Evolutionary conservation across 2,797 vertebrate species (phyloP), one percentile per base, ranked within the genome.

Genomic region (Eremophila alpestris): DNA sequence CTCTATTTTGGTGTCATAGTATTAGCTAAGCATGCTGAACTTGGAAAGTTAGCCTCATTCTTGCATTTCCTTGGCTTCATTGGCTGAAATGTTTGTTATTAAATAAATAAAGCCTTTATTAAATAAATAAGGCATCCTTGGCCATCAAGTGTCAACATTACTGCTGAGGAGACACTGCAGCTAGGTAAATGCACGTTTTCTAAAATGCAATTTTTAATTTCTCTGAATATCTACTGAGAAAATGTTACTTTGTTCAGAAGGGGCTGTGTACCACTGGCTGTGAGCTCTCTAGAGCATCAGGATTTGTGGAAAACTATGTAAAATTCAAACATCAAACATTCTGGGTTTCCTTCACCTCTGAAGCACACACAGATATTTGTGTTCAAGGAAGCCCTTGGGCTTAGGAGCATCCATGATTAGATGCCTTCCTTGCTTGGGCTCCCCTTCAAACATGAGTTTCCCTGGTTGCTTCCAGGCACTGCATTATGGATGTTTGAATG

Each of bases 281-380:
- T 36, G 41, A 63, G 34, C 56, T 73, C 83, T 79, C 36, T 34
- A 36, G 22, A 16, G 26, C 83, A 13, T 52, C 16, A 43, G 16
- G 5, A 17, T 32, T 90, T 65, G 10, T 23, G 18, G 14, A 68
- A 73, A 88, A 27, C 59, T 11, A 2, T 0, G 12, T 21, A 63
- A 29, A 16, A 11, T 56, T 17, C 7, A 70, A 87, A 21, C 2
- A 43, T 24, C 18, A 71, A 10, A 38, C 3, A 1, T 56, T 64
- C 20, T 79, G 41, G 15, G 8, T 93, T 87, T 87, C 36, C 16
- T 55, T 24, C 6, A 5, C 21, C 10, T 68, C n/a, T 75, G n/a
- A 68, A 64, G 12, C 7, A 13, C 0, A 0, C 10, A 26, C 1
- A 46, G 21, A 62, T 55, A 34, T 51, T 30, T 2, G 0, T 17